Percentiles rank a stretch among this genome's conserved stretches.
Conservation (phyloP, 2,888 invertebrate species). For the Chelonus formosanus region DNA sequence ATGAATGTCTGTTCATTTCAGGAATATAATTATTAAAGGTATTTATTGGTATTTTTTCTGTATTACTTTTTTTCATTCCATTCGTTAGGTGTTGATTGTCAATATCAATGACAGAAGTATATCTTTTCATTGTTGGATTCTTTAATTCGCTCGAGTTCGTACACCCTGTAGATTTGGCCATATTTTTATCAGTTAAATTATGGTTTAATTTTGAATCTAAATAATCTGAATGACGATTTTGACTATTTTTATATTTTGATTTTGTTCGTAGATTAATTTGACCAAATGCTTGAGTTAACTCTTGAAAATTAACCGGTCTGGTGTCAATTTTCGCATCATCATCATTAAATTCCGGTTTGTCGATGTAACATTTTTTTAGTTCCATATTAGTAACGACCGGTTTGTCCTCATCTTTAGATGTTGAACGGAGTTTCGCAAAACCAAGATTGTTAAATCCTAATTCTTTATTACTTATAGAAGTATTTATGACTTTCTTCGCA, state of each 20-base stretch:
- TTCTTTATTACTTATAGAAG: constrained; percentile 32
- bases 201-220: constrained; percentile 37
- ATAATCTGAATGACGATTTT: constrained; percentile 48
- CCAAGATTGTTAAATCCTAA: constrained; percentile 38
- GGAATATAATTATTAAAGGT: background rate
- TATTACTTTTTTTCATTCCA: constrained; percentile 10
- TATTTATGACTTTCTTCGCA: no score
- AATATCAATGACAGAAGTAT: constrained; percentile 54
- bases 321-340: constrained; percentile 47
- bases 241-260: constrained; percentile 38
- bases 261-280: constrained; percentile 46
- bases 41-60: no score
- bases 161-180: constrained; percentile 14
- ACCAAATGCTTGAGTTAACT: constrained; percentile 56
- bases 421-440: constrained; percentile 25
- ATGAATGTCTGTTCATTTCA: constrained; percentile 10
- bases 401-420: constrained; percentile 33
- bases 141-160: background rate
- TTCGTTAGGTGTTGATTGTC: constrained; percentile 36
- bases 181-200: constrained; percentile 27
- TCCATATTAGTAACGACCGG: constrained; percentile 47
- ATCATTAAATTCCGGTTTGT: constrained; percentile 35
- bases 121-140: constrained; percentile 43
- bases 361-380: constrained; percentile 43
- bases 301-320: constrained; percentile 52